Conservation (phyloP, 64 coral and sea anemone genomes). For the Actinia equina region DNA sequence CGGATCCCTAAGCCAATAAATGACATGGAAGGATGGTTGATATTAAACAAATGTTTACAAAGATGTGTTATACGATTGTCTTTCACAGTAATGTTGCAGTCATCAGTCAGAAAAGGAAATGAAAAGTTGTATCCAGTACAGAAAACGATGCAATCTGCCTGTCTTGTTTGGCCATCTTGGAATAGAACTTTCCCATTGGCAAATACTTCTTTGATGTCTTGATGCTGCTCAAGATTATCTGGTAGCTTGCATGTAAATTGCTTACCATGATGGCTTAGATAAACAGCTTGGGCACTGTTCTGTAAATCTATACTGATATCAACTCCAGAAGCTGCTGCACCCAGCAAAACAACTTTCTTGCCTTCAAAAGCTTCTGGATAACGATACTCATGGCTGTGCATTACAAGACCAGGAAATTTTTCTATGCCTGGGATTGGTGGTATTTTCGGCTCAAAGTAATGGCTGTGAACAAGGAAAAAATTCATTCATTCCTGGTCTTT, state of each 20-base stretch:
- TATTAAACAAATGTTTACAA: constrained; percentile 67
- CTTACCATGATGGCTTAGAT: constrained; percentile 14
- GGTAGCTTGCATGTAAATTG: constrained; percentile 7
- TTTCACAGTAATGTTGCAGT: constrained; percentile 41
- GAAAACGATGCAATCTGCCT: constrained; percentile 41
- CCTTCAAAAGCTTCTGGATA: constrained; percentile 34
- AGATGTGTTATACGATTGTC: constrained; percentile 46
- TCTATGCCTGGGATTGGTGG: constrained; percentile 41
- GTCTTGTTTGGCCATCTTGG: constrained; percentile 32
- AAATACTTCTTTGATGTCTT: constrained; percentile 7
- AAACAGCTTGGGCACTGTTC: constrained; percentile 18
- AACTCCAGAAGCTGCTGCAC: constrained; percentile 30
- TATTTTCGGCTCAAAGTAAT: constrained; percentile 37
- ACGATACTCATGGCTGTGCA: constrained; percentile 59
- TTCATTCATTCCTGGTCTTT: too few relatives aligned
- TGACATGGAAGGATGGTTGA: constrained; percentile 45
- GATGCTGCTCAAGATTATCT: constrained; percentile 36
- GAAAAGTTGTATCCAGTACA: constrained; percentile 59
- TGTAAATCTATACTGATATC: constrained; percentile 36
- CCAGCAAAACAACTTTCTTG: constrained; percentile 37
- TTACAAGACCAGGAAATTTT: constrained; percentile 40
- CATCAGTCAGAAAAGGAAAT: constrained; percentile 50
- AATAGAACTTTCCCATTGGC: constrained; percentile 41
- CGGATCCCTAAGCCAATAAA: constrained; percentile 31
- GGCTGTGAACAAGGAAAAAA: constrained; percentile 7